Evolutionary conservation across 2,113 vertebrate species (phyloP).

Genomic region (Scalopus aquaticus): DNA sequence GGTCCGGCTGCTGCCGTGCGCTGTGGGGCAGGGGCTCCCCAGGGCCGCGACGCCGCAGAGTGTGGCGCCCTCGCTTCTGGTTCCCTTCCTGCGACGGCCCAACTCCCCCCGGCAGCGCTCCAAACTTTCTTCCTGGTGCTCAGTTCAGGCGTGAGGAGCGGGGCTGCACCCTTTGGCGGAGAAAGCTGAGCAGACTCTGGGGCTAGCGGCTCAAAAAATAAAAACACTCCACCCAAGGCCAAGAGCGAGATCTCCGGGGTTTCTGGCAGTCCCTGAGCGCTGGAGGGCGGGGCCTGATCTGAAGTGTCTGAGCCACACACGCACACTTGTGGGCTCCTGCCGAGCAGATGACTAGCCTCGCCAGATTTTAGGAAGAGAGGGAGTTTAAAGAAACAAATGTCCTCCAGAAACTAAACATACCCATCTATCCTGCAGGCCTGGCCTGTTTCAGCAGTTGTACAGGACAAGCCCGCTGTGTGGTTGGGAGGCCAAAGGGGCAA

Average conservation of each 20-base stretch:
- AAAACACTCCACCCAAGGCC: neutral
- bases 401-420: neutral
- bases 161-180: neutral
- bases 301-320: neutral
- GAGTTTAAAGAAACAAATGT: slow-evolving; percentile 47
- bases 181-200: neutral
- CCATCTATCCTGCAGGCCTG: neutral
- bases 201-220: neutral
- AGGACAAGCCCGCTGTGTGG: fast-evolving
- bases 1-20: neutral
- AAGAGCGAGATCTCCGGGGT: neutral
- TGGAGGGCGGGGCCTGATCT: neutral
- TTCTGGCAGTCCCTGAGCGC: neutral
- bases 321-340: slow-evolving; percentile 5
- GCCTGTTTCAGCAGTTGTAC: neutral
- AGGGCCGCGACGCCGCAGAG: too few species aligned
- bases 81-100: neutral
- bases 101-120: neutral
- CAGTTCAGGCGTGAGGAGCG: neutral
- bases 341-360: neutral
- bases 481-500: neutral
- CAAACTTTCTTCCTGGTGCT: neutral
- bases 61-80: too few species aligned
- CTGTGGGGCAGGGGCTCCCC: neutral
- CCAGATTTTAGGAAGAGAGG: neutral